Conservation (phyloP, 1,140 invertebrate species). For the Leptinotarsa undecemlineata region DNA sequence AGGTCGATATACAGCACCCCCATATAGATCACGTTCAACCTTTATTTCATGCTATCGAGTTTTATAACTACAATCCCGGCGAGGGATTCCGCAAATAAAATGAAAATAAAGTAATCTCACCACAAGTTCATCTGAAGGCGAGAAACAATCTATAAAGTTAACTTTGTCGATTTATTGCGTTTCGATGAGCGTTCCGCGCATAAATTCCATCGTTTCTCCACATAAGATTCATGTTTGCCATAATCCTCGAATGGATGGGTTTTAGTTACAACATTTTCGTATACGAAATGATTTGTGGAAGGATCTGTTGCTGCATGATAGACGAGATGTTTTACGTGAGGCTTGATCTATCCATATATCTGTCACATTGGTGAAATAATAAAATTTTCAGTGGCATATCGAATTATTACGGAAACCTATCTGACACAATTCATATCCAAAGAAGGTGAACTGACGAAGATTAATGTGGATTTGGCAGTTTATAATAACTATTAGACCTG, state of each 20-base stretch:
- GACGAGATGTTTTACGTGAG: no score
- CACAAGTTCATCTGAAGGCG: constrained; percentile 22
- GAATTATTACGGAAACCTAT: no score
- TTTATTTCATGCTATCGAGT: constrained; percentile 45
- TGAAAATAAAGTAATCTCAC: constrained; percentile 36
- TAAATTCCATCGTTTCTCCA: constrained; percentile 17
- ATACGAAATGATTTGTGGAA: not conserved
- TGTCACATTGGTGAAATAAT: no score
- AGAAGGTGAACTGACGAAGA: no score
- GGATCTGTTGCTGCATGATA: not conserved
- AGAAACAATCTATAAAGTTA: constrained; percentile 22
- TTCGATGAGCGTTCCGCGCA: constrained; percentile 17
- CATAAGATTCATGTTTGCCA: constrained; percentile 12
- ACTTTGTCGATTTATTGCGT: constrained; percentile 28
- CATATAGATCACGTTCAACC: constrained; percentile 47
- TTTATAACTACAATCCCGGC: constrained; percentile 37
- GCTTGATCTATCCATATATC: no score
- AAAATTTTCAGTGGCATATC: no score
- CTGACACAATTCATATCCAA: no score
- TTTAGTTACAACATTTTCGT: not conserved
- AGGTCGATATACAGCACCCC: constrained; percentile 11
- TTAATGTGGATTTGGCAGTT: no score
- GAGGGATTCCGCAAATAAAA: constrained; percentile 26
- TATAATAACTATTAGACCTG: no score
- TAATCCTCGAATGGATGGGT: not conserved